Evolutionary conservation across 2,113 vertebrate species (phyloP).

Genomic region (Herpetotheres cachinnans): DNA sequence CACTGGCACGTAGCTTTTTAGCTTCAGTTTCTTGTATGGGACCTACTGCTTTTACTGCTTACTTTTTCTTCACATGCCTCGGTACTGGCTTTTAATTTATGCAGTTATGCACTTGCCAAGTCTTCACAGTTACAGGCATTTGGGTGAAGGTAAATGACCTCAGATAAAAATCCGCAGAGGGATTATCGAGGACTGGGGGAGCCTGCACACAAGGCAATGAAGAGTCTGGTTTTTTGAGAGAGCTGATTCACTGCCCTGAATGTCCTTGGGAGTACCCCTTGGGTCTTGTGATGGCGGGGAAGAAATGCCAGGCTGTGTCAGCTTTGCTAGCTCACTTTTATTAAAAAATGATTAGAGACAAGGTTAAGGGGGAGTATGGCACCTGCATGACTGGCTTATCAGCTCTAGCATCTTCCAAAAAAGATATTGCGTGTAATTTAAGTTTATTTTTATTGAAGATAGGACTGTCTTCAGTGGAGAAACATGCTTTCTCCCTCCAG

Average conservation of each 20-base stretch:
- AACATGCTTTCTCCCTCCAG: neutral
- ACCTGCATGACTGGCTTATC: neutral
- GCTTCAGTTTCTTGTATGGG: neutral
- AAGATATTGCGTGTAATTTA: neutral
- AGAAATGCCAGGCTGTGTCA: neutral
- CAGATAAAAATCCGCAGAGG: neutral
- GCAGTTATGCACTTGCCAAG: neutral
- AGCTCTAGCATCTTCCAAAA: neutral
- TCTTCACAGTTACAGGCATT: rapidly evolving
- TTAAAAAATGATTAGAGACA: neutral
- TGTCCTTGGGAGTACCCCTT: neutral
- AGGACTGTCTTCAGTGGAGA: neutral
- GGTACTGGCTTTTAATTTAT: neutral
- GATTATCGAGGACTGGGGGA: neutral
- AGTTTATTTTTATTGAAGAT: neutral
- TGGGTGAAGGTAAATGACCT: neutral
- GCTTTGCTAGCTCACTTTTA: neutral
- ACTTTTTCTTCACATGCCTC: neutral
- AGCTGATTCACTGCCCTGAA: neutral
- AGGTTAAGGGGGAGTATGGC: neutral
- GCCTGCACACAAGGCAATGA: neutral
- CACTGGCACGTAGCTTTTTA: neutral
- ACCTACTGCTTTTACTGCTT: neutral
- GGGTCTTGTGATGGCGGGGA: neutral
- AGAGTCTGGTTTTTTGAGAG: neutral